Base-by-base conservation (phyloP, 1,140 invertebrate genomes). In the Lepidurus arcticus region DNA sequence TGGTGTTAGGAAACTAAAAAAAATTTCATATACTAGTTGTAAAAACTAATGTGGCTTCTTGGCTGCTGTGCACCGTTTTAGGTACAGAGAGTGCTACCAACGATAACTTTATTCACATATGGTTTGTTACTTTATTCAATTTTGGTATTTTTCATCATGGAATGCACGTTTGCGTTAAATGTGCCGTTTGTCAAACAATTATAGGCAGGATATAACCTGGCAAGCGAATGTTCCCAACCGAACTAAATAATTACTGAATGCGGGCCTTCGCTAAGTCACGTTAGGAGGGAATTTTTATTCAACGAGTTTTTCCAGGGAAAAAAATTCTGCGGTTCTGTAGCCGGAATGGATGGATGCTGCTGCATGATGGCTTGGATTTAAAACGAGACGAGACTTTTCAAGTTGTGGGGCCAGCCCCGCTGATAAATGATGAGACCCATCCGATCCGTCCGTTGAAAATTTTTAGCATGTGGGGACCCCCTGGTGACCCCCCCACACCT, bases 341-440 rank as follows among this genome's bases (percentile, higher is more conserved):
- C 8, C 16, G 16, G 53, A 16, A 65, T 65, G 13, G 53, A 16
- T 21, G 53, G 13, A 13, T 9, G 7, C 16, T 65, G 53, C 21
- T n/a, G 6, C 21, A 7, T 65, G 53, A 65, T 65, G n/a, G 16
- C 53, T 65, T 65, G 53, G 21, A 65, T 65, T 65, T 65, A n/a
- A 65, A 65, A 65, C n/a, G 53, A 65, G 53, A 7, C 21, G 53
- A 65, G 53, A 65, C 53, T 65, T 65, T 34, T 65, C 53, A 65
- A 65, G 53, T 65, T 65, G 21, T 65, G 53, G 16, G n/a, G 21
- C 53, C 53, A 13, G 53, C 53, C 7, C 53, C 21, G 8, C 53
- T 65, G 53, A 65, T 65, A 65, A 65, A 65, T 65, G 53, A 65
- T 65, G 53, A 65, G 53, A 65, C 53, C 53, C 53, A 65, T 65